Percentiles rank a stretch among this genome's conserved stretches.
phyloP scores from a whole-genome alignment of 2,113 vertebrate genomes.

The Orthonyx spaldingii region DNA sequence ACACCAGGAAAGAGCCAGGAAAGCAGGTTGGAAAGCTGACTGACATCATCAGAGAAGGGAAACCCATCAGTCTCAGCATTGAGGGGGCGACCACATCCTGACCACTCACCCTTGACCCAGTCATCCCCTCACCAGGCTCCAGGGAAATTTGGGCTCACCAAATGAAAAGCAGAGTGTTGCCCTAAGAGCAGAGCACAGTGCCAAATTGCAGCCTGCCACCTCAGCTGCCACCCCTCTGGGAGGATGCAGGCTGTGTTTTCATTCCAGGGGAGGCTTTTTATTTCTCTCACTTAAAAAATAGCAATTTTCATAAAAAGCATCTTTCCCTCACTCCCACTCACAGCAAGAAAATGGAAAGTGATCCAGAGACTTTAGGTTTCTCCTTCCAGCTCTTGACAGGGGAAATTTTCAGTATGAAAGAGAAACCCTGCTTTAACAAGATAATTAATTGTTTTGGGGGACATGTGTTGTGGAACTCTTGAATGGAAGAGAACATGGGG shows the following conservation, averaged over 20 bases:
- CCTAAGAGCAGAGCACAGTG: background rate
- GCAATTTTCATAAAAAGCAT: background rate
- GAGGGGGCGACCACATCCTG: background rate
- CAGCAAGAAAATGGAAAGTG: background rate
- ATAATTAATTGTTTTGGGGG: background rate
- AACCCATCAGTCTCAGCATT: background rate
- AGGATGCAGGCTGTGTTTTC: background rate
- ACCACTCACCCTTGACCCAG: background rate
- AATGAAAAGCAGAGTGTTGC: background rate
- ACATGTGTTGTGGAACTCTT: background rate
- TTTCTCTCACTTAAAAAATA: background rate
- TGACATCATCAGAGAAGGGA: background rate
- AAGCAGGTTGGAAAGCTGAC: background rate
- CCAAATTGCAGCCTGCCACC: background rate
- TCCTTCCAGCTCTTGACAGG: background rate
- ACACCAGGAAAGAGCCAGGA: background rate
- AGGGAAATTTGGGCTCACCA: background rate
- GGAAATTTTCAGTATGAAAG: background rate
- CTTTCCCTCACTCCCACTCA: background rate
- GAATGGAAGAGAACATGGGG: background rate
- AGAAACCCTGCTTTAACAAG: background rate
- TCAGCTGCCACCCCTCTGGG: background rate
- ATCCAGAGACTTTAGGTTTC: background rate
- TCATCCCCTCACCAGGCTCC: rapidly evolving
- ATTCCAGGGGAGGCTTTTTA: background rate